phyloP scores from a whole-genome alignment of 1,140 invertebrate species.

The Zophobas morio region DNA sequence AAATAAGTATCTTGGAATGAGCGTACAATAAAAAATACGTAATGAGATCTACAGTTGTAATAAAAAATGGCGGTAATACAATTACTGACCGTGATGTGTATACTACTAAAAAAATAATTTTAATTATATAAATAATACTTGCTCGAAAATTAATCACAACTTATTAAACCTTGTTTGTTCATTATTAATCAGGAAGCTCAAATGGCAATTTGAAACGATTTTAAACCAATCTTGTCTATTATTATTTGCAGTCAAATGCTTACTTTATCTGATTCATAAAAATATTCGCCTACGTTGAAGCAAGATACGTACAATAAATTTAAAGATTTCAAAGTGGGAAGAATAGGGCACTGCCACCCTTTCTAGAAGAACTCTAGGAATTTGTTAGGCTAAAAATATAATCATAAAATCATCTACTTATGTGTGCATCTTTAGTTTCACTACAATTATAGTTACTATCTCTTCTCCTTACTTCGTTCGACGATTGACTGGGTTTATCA shows the following conservation, averaged over 20 bases:
- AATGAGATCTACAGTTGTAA: slow-evolving; percentile 2
- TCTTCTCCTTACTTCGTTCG: slow-evolving; percentile 55
- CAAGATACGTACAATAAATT: background rate
- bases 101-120: too few species aligned
- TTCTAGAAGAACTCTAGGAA: background rate
- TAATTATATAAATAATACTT: too few species aligned
- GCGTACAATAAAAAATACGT: slow-evolving; percentile 12
- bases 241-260: too few species aligned
- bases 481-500: slow-evolving; percentile 57
- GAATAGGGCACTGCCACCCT: background rate
- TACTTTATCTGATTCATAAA: background rate
- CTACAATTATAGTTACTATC: slow-evolving; percentile 65
- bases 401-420: slow-evolving; percentile 58
- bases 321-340: slow-evolving; percentile 1
- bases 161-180: too few species aligned
- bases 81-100: too few species aligned
- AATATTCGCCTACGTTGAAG: slow-evolving; percentile 6
- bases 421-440: slow-evolving; percentile 62
- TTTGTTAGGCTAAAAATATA: slow-evolving; percentile 8
- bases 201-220: too few species aligned
- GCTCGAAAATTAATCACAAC: too few species aligned
- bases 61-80: too few species aligned
- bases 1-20: slow-evolving; percentile 30
- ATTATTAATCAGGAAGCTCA: too few species aligned
- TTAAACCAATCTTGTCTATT: too few species aligned